phyloP scores from a whole-genome alignment of 2,888 invertebrate species.

The Timema cristinae region DNA sequence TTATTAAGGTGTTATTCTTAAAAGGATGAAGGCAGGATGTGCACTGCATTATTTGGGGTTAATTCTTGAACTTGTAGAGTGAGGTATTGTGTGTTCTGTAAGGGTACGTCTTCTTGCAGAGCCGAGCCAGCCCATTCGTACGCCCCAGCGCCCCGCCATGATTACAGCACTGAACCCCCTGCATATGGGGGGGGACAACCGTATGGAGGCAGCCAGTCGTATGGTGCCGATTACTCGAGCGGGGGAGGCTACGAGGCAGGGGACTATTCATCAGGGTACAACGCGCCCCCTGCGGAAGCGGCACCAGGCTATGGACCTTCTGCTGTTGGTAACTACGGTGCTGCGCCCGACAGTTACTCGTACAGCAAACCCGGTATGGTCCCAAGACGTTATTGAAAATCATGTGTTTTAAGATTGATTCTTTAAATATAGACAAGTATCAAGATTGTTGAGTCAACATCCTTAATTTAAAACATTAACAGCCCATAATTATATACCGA shows the following conservation, averaged over 20 bases:
- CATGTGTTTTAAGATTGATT: no score
- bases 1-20: no score
- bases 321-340: conserved; percentile 16
- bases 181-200: conserved; percentile 20
- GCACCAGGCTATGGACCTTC: conserved; percentile 23
- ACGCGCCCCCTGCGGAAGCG: conserved; percentile 19
- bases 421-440: no score
- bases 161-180: conserved; percentile 17
- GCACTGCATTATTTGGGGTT: no score
- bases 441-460: no score
- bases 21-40: no score
- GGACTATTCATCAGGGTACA: conserved; percentile 23
- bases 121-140: conserved; percentile 8
- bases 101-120: background rate
- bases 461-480: no score
- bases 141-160: conserved; percentile 16
- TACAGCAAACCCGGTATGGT: conserved; percentile 23
- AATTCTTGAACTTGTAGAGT: no score
- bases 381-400: background rate
- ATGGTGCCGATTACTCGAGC: conserved; percentile 21
- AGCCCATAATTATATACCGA: no score
- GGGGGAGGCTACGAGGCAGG: conserved; percentile 24
- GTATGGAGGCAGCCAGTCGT: conserved; percentile 21
- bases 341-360: conserved; percentile 24
- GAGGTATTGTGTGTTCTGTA: no score